A percentile compares a stretch with the other conserved stretches of the same genome.
Conservation (phyloP, 2,888 invertebrate species). For the Ernsta delagoae region DNA sequence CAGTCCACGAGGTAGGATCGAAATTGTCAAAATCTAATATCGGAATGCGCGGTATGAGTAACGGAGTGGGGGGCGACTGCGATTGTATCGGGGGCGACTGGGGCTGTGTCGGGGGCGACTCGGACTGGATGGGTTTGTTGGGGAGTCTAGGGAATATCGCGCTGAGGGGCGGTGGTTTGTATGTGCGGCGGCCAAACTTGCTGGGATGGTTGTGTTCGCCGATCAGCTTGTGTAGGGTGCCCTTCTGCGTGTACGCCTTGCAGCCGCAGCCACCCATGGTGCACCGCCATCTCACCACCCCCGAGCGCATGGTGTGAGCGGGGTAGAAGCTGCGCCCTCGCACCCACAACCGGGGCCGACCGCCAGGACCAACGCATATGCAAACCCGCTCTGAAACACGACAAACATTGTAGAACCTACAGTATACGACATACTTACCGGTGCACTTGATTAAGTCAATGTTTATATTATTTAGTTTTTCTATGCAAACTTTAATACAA, state of each 20-base stretch:
- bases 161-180: conserved; percentile 44
- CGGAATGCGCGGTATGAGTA: conserved; percentile 66
- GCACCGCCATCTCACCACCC: conserved; percentile 79
- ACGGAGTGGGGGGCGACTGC: conserved; percentile 61
- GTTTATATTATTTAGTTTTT: no score
- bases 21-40: conserved; percentile 71
- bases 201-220: conserved; percentile 79
- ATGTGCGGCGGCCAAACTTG: conserved; percentile 64
- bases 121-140: background rate
- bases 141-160: conserved; percentile 28
- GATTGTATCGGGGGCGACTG: conserved; percentile 29
- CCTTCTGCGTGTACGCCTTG: conserved; percentile 79
- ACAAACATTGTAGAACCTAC: conserved; percentile 11
- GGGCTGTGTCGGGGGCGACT: background rate
- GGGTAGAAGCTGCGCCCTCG: conserved; percentile 80
- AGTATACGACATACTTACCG: background rate
- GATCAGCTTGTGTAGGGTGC: conserved; percentile 74
- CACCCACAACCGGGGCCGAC: conserved; percentile 78
- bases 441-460: no score
- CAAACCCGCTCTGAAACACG: conserved; percentile 69
- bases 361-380: conserved; percentile 77
- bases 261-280: conserved; percentile 81
- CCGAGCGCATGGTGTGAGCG: conserved; percentile 80
- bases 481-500: no score
- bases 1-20: conserved; percentile 77